Percentiles rank a stretch among this genome's conserved stretches.
Evolutionary conservation across 2,113 vertebrate genomes (phyloP).

Genomic region (Pandion haliaetus): DNA sequence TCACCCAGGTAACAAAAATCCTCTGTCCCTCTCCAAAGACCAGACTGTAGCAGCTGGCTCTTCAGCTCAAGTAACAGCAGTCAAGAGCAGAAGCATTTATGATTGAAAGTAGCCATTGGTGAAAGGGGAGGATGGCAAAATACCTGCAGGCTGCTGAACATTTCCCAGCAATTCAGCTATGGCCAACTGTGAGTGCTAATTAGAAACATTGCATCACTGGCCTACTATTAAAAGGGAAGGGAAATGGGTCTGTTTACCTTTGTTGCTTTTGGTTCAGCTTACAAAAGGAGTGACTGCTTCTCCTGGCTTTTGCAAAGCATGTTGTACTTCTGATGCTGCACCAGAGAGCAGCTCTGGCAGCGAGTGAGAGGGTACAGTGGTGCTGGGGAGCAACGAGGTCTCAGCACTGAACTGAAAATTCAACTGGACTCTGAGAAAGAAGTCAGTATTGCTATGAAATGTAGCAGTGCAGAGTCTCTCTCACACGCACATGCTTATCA

Average conservation of each 20-base stretch:
- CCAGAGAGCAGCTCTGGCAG: neutral
- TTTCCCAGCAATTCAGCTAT: neutral
- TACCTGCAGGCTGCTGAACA: neutral
- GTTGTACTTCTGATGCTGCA: rapidly evolving
- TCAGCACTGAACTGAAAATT: neutral
- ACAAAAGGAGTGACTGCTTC: neutral
- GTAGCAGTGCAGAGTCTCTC: neutral
- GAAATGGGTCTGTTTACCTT: neutral
- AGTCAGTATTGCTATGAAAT: neutral
- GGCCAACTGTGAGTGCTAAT: neutral
- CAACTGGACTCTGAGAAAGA: neutral
- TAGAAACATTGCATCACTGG: neutral
- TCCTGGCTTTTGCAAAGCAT: rapidly evolving
- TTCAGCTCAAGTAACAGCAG: neutral
- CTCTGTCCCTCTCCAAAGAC: neutral
- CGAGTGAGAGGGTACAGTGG: neutral
- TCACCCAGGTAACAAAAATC: neutral
- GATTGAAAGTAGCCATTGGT: neutral
- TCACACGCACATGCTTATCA: rapidly evolving
- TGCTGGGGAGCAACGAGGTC: neutral
- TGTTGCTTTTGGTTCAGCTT: neutral
- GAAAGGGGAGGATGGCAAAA: neutral
- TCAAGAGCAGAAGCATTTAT: neutral
- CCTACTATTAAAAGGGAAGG: neutral
- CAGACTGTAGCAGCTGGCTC: neutral